Base-by-base conservation (phyloP, 2,113 vertebrate species). In the Paralichthys olivaceus region DNA sequence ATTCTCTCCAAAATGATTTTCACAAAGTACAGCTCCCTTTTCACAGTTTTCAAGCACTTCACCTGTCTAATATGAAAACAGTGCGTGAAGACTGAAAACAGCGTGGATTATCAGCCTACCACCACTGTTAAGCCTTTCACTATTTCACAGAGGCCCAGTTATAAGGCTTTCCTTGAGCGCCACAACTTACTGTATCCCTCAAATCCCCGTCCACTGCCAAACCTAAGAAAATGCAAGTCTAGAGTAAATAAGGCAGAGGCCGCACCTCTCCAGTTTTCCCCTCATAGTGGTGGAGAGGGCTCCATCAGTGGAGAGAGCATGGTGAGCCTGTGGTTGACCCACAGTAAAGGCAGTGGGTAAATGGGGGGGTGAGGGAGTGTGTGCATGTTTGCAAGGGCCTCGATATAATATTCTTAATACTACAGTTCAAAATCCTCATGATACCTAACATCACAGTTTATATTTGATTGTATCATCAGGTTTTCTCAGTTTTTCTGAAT, bases 321-420 rank as follows among this genome's bases (percentile, higher is more conserved):
- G 89, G 85, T 80, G 72, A 88, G 85, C 56, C 80, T 92, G 92
- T 64, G 93, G 91, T 91, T 59, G 72, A 79, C 45, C 88, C 86
- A 87, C 84, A 90, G 83, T 59, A 84, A 87, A 90, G 90, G 77
- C 82, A 84, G 77, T 54, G 83, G 56, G 54, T 68, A 22, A 1
- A 20, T 20, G 51, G 20, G 60, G 56, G 64, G 61, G 58, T 26
- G 66, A 61, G 66, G 84, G 76, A 43, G 51, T 71, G 49, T 55
- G 45, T 73, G 69, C 72, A 73, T 80, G 75, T 90, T 87, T 86
- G 69, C 74, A 68, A 34, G 81, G 60, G 72, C 64, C 66, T 64
- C n/a, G 3, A 69, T 63, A 74, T 69, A 58, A 75, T 49, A 43
- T 22, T 65, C 47, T 0, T 57, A 72, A 55, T 67, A 70, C 26